Conservation (phyloP, 2,888 invertebrate species). For the Platycheirus rosarum region DNA sequence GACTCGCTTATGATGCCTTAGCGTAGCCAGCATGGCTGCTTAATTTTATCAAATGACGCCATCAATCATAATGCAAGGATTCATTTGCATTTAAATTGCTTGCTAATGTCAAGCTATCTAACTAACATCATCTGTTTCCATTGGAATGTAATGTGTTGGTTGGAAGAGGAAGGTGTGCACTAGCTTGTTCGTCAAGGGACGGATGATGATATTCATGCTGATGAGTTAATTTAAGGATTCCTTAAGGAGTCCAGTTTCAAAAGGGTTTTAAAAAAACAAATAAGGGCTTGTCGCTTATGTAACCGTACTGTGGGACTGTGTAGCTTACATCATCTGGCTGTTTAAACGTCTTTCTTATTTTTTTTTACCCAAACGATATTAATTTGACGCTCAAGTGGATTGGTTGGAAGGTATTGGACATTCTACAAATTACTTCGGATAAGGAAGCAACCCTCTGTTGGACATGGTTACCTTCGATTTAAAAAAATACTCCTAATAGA, state of each 20-base stretch:
- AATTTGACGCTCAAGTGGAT: too few relatives aligned
- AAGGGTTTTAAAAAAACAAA: conserved; percentile 51
- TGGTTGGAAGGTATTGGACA: too few relatives aligned
- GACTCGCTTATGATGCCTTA: conserved; percentile 63
- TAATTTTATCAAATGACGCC: conserved; percentile 79
- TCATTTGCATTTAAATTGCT: conserved; percentile 83
- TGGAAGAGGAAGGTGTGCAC: neutral
- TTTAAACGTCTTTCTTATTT: too few relatives aligned
- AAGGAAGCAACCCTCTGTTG: too few relatives aligned
- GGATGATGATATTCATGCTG: conserved; percentile 4
- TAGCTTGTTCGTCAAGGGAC: neutral
- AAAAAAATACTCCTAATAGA: too few relatives aligned
- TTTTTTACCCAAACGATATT: too few relatives aligned
- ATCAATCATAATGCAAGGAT: conserved; percentile 80
- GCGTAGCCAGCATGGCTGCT: conserved; percentile 72
- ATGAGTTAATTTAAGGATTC: conserved; percentile 58
- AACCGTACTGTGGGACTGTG: too few relatives aligned
- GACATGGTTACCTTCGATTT: too few relatives aligned
- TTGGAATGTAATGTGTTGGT: neutral
- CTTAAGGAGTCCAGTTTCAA: conserved; percentile 12
- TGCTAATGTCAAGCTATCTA: conserved; percentile 82
- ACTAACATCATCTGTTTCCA: conserved; percentile 80
- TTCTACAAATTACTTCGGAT: too few relatives aligned
- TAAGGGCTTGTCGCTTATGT: too few relatives aligned
- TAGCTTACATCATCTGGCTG: too few relatives aligned